Evolutionary conservation across 1,140 invertebrate genomes (phyloP), one percentile per base, ranked within the genome.

Genomic region (Brachionus angularis): DNA sequence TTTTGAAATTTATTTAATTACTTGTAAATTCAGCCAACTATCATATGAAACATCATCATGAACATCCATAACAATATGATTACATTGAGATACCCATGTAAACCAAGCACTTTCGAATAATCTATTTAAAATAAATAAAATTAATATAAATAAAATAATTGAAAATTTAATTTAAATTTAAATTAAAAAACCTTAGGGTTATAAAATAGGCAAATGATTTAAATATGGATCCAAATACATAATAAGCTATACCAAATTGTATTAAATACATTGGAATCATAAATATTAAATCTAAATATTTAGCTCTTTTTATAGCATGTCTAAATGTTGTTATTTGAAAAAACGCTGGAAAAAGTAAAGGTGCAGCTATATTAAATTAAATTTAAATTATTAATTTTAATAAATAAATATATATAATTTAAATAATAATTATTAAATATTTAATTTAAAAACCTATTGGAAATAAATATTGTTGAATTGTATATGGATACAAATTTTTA

Each of bases 281-380:
- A 2, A 27, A 53, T n/a, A 55, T 29, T 7, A 55, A 62, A 36
- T 75, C 75, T 44, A 62, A n/a, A 50, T 73, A 76, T 21, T 73
- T 71, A 8, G 71, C 75, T 34, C 79, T 74, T 0, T 73, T 76
- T 49, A 77, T 75, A 16, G 77, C 74, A 72, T 78, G 78, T 61
- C 76, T 75, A 49, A 82, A 77, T 27, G 78, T 72, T 75, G 79
- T 80, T 53, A 76, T 73, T 74, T 81, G 79, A 75, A 81, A 81
- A 55, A 79, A 82, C 2, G 79, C 75, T 3, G 80, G 80, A 70
- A 81, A 81, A 72, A 81, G 72, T 10, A 82, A 73, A 27, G 79
- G 79, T 42, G 79, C 79, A 5, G 78, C 79, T 71, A 80, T 78
- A 79, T 76, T 14, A 77, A 78, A 58, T 46, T 53, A 31, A 55